Percentiles rank a stretch among this genome's conserved stretches.
These are phyloP conservation scores for Rhinopithecus roxellana DNA, from an alignment of 2,113 vertebrate genomes.

Conservation along the genomic window DNA sequence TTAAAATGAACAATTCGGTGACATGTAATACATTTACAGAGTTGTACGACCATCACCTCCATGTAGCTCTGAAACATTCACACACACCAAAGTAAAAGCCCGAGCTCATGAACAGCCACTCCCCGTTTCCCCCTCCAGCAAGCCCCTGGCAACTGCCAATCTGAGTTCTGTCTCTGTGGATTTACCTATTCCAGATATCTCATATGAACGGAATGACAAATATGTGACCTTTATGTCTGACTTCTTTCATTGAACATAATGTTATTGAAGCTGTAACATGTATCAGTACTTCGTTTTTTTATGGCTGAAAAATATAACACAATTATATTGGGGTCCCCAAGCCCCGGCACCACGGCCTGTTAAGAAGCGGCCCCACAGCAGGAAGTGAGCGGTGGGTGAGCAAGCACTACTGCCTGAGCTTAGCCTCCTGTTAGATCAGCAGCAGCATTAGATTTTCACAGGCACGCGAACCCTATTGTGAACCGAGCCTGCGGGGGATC, in stretches of 20 bases:
- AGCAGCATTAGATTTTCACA: too few species aligned
- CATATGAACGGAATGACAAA: not conserved
- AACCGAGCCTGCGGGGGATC: too few species aligned
- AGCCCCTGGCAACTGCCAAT: not conserved
- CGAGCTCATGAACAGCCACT: not conserved
- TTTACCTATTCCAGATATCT: not conserved
- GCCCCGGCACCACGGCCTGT: too few species aligned
- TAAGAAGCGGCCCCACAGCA: too few species aligned
- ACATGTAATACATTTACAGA: not conserved
- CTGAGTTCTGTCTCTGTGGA: not conserved
- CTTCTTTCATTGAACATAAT: not conserved
- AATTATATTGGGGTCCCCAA: not conserved
- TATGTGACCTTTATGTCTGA: not conserved
- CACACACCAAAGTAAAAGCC: not conserved
- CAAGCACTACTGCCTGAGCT: too few species aligned
- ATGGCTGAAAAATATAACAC: not conserved
- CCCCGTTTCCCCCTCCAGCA: not conserved
- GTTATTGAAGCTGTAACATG: not conserved
- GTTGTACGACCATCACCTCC: not conserved
- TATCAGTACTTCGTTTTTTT: not conserved
- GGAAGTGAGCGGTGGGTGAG: too few species aligned
- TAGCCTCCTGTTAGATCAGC: too few species aligned
- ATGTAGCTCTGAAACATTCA: not conserved
- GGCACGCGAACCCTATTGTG: too few species aligned
- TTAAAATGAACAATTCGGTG: not conserved